Evolutionary conservation across 2,797 vertebrate species (phyloP), one percentile per base, ranked within the genome.

Genomic region (Chrysocyon brachyurus): DNA sequence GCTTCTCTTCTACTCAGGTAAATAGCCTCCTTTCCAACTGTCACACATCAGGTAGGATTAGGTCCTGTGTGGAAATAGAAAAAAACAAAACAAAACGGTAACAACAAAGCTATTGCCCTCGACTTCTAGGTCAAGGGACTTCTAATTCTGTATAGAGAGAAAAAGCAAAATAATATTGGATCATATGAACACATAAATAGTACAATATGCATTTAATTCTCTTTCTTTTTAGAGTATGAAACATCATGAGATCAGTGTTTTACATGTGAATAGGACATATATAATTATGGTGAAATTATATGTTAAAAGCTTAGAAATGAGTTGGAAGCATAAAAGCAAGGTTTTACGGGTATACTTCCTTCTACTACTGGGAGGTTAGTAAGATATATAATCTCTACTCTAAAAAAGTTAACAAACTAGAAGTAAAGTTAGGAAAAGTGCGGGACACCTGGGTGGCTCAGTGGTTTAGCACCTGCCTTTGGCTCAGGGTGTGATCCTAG

Each of bases 1-100:
- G 99, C 3, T 99, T 99, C 98, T 98, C 99, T 10, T 99, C 99
- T 88, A 99, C 99, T 19, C 99, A 99, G 99, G 99, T 99, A 98
- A 66, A 56, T n/a, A 63, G 6, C 40, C 56, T 73, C 5, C 22
- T 92, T 26, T 57, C 88, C 31, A 61, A n/a, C 54, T 52, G 59
- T 26, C 57, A 0, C 36, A 70, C 64, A 21, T 16, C 77, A 77
- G 78, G 33, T 33, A 82, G 33, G 36, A 12, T 68, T 49, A 91
- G 68, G 75, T 40, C 61, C 70, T 63, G 4, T 86, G 26, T 40
- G 10, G 73, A 95, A 57, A 68, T 11, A 72, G 36, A 40, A 49
- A 26, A 49, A 73, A 28, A 63, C 26, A 63, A 14, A 46, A 73
- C 28, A 46, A 72, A 70, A 66, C 63, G 36, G 36, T 11, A 73